phyloP scores from a whole-genome alignment of 2,113 vertebrate species.

The Sebastes schlegelii region DNA sequence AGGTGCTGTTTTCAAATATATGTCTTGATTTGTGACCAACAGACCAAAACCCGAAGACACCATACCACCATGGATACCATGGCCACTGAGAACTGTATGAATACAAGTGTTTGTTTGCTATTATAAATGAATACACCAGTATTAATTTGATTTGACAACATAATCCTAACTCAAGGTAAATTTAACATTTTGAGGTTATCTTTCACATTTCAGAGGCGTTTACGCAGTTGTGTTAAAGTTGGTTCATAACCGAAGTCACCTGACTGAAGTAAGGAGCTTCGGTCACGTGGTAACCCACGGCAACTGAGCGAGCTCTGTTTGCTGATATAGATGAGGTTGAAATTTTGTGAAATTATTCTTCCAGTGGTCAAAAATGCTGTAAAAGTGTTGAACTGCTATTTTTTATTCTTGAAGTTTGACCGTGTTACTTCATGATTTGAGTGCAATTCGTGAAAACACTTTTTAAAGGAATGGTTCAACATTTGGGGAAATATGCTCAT shows the following conservation, averaged over 20 bases:
- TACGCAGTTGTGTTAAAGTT: not conserved
- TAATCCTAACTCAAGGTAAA: not conserved
- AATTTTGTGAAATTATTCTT: slow-evolving; percentile 12
- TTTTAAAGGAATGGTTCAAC: not conserved
- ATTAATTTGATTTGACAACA: not conserved
- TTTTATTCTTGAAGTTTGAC: not conserved
- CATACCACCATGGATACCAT: not conserved
- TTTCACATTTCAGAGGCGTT: not conserved
- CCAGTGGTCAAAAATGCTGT: not conserved
- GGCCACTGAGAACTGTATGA: not conserved
- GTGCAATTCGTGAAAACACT: not conserved
- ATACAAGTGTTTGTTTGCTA: not conserved
- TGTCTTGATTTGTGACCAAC: not conserved
- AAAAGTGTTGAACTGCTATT: not conserved
- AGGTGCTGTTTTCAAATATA: slow-evolving; percentile 2
- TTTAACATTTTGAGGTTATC: not conserved
- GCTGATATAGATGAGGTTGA: not conserved
- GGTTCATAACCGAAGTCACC: too few species aligned
- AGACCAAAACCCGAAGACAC: slow-evolving; percentile 5
- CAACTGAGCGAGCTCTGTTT: not conserved
- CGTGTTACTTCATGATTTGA: not conserved
- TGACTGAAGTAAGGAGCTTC: not conserved
- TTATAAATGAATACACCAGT: not conserved
- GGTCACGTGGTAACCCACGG: not conserved
- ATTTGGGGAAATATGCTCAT: not conserved